These are phyloP conservation scores for Scaptomyza polygonia DNA, from an alignment of 2,888 invertebrate genomes.

Conservation along the genomic window DNA sequence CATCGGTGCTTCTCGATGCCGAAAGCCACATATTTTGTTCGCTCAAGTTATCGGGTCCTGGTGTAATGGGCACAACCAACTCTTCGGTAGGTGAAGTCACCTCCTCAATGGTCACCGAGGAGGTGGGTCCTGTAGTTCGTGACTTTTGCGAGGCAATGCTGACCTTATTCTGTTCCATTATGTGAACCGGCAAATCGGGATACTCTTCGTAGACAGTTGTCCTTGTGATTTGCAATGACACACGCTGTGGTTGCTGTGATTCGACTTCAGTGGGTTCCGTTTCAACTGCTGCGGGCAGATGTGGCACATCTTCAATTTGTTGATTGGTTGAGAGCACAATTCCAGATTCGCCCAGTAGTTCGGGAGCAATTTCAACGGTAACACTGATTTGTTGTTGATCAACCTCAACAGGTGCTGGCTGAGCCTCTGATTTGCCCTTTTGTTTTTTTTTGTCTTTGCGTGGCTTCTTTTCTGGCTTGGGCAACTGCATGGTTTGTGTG, in stretches of 20 bases:
- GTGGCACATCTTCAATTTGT: constrained; percentile 55
- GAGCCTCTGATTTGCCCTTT: constrained; percentile 41
- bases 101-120: constrained; percentile 86
- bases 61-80: constrained; percentile 85
- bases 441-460: constrained; percentile 81
- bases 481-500: constrained; percentile 79
- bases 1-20: constrained; percentile 43
- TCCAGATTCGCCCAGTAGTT: constrained; percentile 65
- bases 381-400: constrained; percentile 79
- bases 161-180: constrained; percentile 78
- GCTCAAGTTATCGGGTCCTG: constrained; percentile 82
- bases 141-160: constrained; percentile 67
- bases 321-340: constrained; percentile 69
- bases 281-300: constrained; percentile 44
- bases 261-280: constrained; percentile 12
- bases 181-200: constrained; percentile 68
- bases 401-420: constrained; percentile 1
- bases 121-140: constrained; percentile 81
- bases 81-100: constrained; percentile 85
- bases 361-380: constrained; percentile 77
- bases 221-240: constrained; percentile 79
- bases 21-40: constrained; percentile 78
- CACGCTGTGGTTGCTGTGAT: constrained; percentile 54
- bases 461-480: constrained; percentile 79
- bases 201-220: constrained; percentile 79